Conservation (phyloP, 2,797 vertebrate genomes). For the Hippoglossus hippoglossus region DNA sequence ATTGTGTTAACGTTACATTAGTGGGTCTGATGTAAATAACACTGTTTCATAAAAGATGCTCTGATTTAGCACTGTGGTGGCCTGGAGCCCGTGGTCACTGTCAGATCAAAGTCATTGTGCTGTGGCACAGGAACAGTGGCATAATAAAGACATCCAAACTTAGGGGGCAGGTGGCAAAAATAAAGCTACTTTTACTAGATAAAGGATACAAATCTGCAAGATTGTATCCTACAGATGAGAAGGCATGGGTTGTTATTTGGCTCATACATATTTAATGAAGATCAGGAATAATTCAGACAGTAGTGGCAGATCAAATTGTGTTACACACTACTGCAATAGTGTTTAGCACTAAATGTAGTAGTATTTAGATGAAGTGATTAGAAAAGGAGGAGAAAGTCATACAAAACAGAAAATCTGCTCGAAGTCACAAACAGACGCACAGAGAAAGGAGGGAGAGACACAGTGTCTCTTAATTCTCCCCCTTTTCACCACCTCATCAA, state of each 20-base stretch:
- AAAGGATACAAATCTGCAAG: background rate
- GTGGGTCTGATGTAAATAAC: conserved; percentile 33
- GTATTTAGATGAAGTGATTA: background rate
- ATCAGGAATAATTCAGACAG: conserved; percentile 21
- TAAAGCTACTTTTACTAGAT: conserved; percentile 8
- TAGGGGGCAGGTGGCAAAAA: conserved; percentile 10
- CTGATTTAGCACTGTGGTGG: conserved; percentile 22
- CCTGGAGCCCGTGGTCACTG: conserved; percentile 29
- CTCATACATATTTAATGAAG: conserved; percentile 49
- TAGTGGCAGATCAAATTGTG: conserved; percentile 14
- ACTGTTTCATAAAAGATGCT: conserved; percentile 20
- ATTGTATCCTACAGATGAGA: conserved; percentile 1
- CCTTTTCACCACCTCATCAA: conserved; percentile 34
- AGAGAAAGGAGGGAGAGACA: conserved; percentile 9
- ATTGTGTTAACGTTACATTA: conserved; percentile 11
- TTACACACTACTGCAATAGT: conserved; percentile 4
- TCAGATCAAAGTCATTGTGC: conserved; percentile 55
- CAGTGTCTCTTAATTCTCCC: background rate
- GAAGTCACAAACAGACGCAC: background rate
- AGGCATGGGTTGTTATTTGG: conserved; percentile 23
- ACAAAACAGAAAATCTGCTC: background rate
- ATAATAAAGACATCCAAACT: conserved; percentile 27
- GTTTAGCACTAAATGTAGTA: background rate
- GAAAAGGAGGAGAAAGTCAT: conserved; percentile 7
- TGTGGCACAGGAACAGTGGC: conserved; percentile 15